Base-by-base conservation (phyloP, 2,888 invertebrate genomes). In the Trypoxylon attenuatum region DNA sequence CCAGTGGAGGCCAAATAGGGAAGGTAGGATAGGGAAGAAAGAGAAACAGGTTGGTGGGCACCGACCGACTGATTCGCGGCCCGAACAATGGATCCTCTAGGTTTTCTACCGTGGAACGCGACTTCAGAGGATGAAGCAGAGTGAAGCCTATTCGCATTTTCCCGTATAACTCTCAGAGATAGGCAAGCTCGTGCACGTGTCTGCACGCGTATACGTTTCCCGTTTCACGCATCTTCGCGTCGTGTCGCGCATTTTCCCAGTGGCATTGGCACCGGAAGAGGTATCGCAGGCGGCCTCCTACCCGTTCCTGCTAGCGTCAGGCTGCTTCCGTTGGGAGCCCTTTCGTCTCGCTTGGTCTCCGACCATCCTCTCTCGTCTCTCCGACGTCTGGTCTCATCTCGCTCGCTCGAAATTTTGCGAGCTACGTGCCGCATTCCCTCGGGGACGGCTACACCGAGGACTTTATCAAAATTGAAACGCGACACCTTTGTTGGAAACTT, bases 401-500 rank as follows among this genome's bases (percentile, higher is more conserved):
- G 33, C 41, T n/a, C n/a, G n/a, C 69, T 43, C 47, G 68, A 71
- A 71, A 75, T 77, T 75, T 74, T 69, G 68, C 72, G 61, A 69
- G 68, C 67, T 33, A 41, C 63, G 51, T 54, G 49, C 29, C 45
- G 21, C 33, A 54, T 21, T 42, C 67, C 42, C 27, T 29, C 47
- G 60, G 70, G 72, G 67, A 69, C 71, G 54, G 62, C 53, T 65
- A 68, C 33, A 33, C 46, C 66, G 62, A 62, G 62, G 72, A 71
- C 71, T 77, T 76, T 73, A 78, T 82, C 74, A 77, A 80, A 82
- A 81, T 81, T 78, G 82, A 79, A 80, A 77, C 69, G 76, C 70
- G 74, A 76, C 77, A 77, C 69, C 75, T 79, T 82, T 76, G 76
- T 78, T 70, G 73, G 71, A 62, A 74, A 77, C 47, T 71, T 68